Evolutionary conservation across 2,797 vertebrate genomes (phyloP).

Genomic region (Australoheros facetus): DNA sequence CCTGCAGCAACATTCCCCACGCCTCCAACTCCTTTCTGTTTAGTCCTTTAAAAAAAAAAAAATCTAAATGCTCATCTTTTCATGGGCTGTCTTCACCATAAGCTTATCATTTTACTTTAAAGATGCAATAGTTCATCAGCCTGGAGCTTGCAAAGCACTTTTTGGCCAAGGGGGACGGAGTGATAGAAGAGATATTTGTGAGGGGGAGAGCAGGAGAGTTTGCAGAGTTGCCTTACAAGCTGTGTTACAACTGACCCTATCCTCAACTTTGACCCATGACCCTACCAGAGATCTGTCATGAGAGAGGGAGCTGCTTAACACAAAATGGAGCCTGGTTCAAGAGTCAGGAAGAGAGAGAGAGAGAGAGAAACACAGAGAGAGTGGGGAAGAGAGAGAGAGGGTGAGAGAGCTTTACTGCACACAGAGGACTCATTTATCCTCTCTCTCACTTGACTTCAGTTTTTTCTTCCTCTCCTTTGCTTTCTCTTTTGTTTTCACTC

Average conservation of each 20-base stretch:
- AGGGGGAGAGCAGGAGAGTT: conserved; percentile 76
- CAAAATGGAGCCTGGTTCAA: conserved; percentile 94
- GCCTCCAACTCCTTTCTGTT: not conserved
- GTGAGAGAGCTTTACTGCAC: conserved; percentile 60
- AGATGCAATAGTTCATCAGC: conserved; percentile 82
- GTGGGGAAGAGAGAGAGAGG: conserved; percentile 45
- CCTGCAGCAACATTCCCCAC: not conserved
- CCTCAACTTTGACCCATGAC: conserved; percentile 98
- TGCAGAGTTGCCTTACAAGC: conserved; percentile 89
- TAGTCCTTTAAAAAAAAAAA: accelerated
- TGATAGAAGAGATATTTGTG: conserved; percentile 74
- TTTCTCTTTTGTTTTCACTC: conserved; percentile 80
- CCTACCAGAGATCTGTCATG: conserved; percentile 93
- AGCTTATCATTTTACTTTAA: conserved; percentile 30
- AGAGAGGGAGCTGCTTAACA: conserved; percentile 98
- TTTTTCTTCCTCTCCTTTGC: conserved; percentile 69
- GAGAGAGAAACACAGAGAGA: conserved; percentile 36
- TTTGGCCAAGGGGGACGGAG: conserved; percentile 44
- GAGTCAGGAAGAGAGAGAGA: conserved; percentile 55
- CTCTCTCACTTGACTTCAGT: conserved; percentile 45
- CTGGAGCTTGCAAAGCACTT: conserved; percentile 57
- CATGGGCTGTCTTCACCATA: conserved; percentile 20
- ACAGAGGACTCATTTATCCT: conserved; percentile 76
- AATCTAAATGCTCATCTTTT: not conserved
- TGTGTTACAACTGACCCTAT: conserved; percentile 97